These are phyloP conservation scores for Acanthochromis polyacanthus DNA, from an alignment of 2,113 vertebrate genomes.

Conservation along the genomic window DNA sequence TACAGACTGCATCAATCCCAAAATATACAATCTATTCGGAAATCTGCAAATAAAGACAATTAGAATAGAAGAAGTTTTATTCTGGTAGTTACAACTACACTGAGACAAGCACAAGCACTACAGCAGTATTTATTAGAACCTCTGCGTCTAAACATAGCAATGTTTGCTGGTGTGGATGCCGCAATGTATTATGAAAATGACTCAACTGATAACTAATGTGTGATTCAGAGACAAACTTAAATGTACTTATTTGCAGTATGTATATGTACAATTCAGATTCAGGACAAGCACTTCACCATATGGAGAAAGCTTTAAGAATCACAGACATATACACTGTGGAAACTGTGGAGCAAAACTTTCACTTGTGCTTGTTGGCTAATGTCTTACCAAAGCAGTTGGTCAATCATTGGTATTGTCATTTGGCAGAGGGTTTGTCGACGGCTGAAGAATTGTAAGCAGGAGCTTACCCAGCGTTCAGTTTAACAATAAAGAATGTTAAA, in stretches of 20 bases:
- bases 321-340: background rate
- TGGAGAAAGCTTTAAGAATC: background rate
- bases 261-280: background rate
- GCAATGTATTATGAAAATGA: constrained; percentile 24
- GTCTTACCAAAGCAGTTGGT: background rate
- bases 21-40: background rate
- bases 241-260: background rate
- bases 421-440: background rate
- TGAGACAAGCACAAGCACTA: constrained; percentile 8
- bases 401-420: background rate
- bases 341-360: too few species aligned
- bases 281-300: background rate
- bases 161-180: background rate
- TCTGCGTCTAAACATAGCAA: background rate
- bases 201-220: constrained; percentile 9
- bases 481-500: constrained; percentile 14
- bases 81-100: background rate
- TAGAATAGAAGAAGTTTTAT: background rate
- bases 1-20: background rate
- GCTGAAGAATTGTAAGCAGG: background rate
- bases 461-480: constrained; percentile 1
- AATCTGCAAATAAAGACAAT: constrained; percentile 5
- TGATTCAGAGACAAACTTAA: constrained; percentile 7
- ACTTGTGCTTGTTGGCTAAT: background rate
- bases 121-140: constrained; percentile 1